These are phyloP conservation scores for Omphaloscelis lunosa DNA, from an alignment of 2,888 invertebrate species.

Conservation along the genomic window DNA sequence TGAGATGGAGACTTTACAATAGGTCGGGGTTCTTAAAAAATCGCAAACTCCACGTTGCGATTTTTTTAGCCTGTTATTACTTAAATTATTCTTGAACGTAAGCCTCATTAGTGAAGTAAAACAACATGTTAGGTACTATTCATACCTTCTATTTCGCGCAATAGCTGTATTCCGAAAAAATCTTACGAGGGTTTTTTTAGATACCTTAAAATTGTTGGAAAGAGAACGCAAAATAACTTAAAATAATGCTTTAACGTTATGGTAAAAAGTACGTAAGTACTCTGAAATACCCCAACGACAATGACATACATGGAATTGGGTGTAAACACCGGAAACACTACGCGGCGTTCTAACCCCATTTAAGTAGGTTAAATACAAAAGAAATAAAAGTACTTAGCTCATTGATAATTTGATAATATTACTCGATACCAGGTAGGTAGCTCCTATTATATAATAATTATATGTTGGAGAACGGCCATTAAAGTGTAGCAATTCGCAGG, in stretches of 20 bases:
- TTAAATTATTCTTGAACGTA: not conserved
- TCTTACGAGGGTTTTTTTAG: not conserved
- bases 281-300: too few species aligned
- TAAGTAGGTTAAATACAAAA: slow-evolving; percentile 12
- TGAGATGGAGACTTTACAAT: slow-evolving; percentile 3
- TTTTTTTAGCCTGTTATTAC: not conserved
- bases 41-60: not conserved
- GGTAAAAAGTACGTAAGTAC: not conserved
- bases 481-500: slow-evolving; percentile 10
- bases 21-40: not conserved
- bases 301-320: not conserved
- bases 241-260: not conserved
- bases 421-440: not conserved
- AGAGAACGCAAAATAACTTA: not conserved
- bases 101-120: slow-evolving; percentile 1
- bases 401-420: slow-evolving; percentile 1
- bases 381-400: not conserved
- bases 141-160: slow-evolving; percentile 1
- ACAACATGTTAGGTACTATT: slow-evolving; percentile 1
- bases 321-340: slow-evolving; percentile 1
- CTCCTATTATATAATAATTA: not conserved
- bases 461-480: not conserved
- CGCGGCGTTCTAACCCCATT: not conserved
- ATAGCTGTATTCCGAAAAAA: not conserved
- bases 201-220: not conserved